Evolutionary conservation across 1,140 invertebrate species (phyloP).

Genomic region (Centruroides sculpturatus): DNA sequence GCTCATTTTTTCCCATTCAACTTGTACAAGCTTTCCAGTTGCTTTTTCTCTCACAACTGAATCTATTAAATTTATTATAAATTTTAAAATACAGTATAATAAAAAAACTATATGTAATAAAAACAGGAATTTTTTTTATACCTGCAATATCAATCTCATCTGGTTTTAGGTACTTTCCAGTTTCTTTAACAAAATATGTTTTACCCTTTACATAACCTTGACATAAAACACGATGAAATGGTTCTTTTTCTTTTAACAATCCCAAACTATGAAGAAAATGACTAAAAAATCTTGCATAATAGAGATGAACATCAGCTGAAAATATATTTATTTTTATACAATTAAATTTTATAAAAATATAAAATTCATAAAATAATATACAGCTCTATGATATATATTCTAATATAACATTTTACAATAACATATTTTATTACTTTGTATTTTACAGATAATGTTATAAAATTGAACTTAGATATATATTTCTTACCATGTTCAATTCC

Average conservation of each 20-base stretch:
- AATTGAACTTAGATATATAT: neutral
- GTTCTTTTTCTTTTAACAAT: conserved; percentile 54
- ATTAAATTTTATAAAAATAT: no score
- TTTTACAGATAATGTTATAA: no score
- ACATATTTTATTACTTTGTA: no score
- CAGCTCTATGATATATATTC: no score
- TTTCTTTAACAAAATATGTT: conserved; percentile 56
- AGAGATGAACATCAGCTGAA: conserved; percentile 79
- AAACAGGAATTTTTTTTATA: conserved; percentile 18
- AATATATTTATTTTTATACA: neutral
- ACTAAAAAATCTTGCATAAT: conserved; percentile 88
- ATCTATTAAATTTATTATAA: conserved; percentile 23
- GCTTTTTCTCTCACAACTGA: conserved; percentile 42
- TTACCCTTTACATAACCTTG: conserved; percentile 91
- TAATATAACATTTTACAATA: no score
- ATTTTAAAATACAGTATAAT: no score
- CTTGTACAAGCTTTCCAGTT: conserved; percentile 47
- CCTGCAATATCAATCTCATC: conserved; percentile 49
- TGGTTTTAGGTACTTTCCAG: conserved; percentile 60
- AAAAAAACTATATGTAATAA: no score
- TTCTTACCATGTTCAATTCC: conserved; percentile 84
- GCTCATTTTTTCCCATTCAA: conserved; percentile 95
- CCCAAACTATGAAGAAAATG: conserved; percentile 78
- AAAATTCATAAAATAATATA: no score
- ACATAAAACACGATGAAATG: conserved; percentile 77